A percentile compares a stretch with the other conserved stretches of the same genome.
Evolutionary conservation across 2,797 vertebrate genomes (phyloP).

Genomic region (Lacerta viridis): DNA sequence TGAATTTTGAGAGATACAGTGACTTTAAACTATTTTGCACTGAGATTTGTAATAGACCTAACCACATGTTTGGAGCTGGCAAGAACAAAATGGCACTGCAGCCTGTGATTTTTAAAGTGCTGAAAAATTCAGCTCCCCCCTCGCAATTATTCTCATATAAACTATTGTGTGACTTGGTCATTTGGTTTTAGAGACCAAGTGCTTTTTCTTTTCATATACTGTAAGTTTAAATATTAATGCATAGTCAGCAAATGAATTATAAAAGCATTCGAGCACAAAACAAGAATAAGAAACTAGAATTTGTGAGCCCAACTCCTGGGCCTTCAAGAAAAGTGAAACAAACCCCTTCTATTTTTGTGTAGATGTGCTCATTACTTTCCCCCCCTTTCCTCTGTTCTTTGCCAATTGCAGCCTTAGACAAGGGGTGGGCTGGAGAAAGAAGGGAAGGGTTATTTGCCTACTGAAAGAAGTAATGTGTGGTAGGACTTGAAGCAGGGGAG

Average conservation of each 20-base stretch:
- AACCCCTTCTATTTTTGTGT: background rate
- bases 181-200: background rate
- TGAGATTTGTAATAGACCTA: background rate
- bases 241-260: background rate
- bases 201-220: background rate
- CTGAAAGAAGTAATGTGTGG: background rate
- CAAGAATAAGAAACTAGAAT: background rate
- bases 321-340: background rate
- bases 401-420: background rate
- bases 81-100: background rate
- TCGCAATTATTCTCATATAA: background rate
- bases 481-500: background rate
- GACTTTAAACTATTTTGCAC: background rate
- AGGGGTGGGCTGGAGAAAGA: background rate
- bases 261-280: conserved; percentile 1
- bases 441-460: background rate
- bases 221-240: background rate
- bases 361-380: background rate
- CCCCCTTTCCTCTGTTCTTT: background rate
- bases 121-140: background rate
- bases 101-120: background rate
- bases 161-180: background rate
- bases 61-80: background rate
- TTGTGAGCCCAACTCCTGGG: background rate
- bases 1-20: background rate